Base-by-base conservation (phyloP, 2,797 vertebrate species). In the Acrocephalus scirpaceus region DNA sequence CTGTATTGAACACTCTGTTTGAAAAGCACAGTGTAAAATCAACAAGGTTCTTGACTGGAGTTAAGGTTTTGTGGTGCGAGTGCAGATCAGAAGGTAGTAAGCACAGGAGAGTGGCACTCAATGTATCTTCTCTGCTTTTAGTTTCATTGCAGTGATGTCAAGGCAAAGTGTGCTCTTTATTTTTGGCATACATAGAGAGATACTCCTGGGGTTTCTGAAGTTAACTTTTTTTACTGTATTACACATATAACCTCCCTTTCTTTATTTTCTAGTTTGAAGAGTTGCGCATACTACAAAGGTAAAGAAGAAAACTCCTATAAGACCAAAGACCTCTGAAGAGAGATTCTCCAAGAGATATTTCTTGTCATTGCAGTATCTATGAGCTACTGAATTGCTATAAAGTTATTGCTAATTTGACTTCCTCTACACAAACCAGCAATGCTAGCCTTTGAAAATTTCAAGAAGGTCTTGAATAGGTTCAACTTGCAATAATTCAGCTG, bases 331-430 rank as follows among this genome's bases (percentile, higher is more conserved):
- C 77, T 38, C 29, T 27, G 47, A 62, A 57, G 20, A 90, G 58
- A 90, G 47, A 32, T 85, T 93, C 79, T 93, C 26, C 82, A 93
- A 90, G 86, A 89, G 93, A 75, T 93, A 79, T 77, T 98, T 95
- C 87, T 97, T 73, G 80, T 96, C 82, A 83, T n/a, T 79, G 61
- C 40, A 88, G 79, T 87, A 88, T 92, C 84, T 82, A 44, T 72
- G 88, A 94, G 67, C 87, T 95, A 93, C 75, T 95, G 90, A 93
- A 96, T 92, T 93, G 62, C 81, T 90, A 87, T 92, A 94, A 97
- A 96, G n/a, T 82, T 93, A 90, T 80, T 14, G 21, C 94, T 97
- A 97, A 97, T 98, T 98, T 97, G 88, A 95, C 95, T 98, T 98
- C 84, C 94, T 97, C 87, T 83, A 51, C 95, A 87, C 90, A 97